These are phyloP conservation scores for Lynx canadensis DNA, from an alignment of 2,113 vertebrate species.

Conservation along the genomic window DNA sequence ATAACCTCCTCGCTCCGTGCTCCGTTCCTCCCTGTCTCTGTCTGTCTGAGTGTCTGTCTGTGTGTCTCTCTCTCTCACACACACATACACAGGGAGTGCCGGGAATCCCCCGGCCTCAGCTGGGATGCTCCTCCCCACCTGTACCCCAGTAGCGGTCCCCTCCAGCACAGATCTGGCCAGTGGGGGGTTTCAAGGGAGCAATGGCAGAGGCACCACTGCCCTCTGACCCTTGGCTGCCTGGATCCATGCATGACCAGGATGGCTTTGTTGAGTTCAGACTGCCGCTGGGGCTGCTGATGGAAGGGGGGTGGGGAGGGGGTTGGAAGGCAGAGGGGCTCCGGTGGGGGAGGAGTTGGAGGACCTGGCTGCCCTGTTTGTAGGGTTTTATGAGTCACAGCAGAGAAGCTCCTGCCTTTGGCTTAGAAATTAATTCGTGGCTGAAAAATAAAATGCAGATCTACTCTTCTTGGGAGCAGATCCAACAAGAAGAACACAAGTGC, in stretches of 20 bases:
- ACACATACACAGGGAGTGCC: neutral
- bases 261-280: neutral
- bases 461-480: neutral
- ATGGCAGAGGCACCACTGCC: accelerated
- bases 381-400: neutral
- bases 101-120: neutral
- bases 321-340: neutral
- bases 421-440: neutral
- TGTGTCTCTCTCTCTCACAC: neutral
- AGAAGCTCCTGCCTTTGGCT: neutral
- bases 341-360: no score
- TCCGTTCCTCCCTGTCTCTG: neutral
- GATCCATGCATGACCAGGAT: neutral
- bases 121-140: accelerated
- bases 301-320: no score
- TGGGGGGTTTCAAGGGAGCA: slow-evolving; percentile 21
- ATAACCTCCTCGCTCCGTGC: slow-evolving; percentile 52
- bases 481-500: neutral
- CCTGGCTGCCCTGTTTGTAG: neutral
- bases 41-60: neutral
- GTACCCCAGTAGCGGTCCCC: accelerated
- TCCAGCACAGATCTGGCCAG: neutral
- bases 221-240: neutral
- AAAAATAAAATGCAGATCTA: neutral
- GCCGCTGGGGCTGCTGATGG: neutral